Evolutionary conservation across 2,888 invertebrate genomes (phyloP).

Genomic region (Anorthoa munda): DNA sequence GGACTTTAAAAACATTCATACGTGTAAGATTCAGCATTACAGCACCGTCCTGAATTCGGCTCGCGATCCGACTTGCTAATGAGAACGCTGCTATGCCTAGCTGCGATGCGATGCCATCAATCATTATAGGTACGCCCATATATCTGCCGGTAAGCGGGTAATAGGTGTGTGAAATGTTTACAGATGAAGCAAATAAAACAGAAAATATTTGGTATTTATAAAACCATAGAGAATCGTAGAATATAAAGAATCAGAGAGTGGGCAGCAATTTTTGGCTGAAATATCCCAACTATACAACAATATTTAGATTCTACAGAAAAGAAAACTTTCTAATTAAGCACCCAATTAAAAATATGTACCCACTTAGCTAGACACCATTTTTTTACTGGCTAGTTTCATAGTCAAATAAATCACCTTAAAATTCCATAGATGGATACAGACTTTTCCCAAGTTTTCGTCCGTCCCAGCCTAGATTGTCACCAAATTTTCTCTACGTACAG

Average conservation of each 20-base stretch:
- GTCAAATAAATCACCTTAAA: neutral
- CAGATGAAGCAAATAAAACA: neutral
- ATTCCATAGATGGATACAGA: neutral
- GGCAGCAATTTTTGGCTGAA: too few species aligned
- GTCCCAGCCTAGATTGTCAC: neutral
- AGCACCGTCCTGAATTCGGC: constrained; percentile 36
- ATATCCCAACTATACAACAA: too few species aligned
- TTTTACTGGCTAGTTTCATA: too few species aligned
- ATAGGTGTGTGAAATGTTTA: constrained; percentile 21
- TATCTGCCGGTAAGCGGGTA: constrained; percentile 44
- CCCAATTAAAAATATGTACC: too few species aligned
- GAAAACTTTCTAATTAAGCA: too few species aligned
- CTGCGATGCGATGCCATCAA: constrained; percentile 61
- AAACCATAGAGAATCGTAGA: too few species aligned
- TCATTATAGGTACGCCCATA: constrained; percentile 62
- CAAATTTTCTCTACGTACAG: neutral
- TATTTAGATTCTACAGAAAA: neutral
- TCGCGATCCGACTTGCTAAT: constrained; percentile 71
- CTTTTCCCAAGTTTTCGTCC: neutral
- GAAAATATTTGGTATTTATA: too few species aligned
- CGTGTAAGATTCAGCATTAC: constrained; percentile 50
- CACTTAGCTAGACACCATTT: too few species aligned
- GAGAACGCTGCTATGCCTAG: constrained; percentile 59
- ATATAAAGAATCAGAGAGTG: too few species aligned
- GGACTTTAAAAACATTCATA: constrained; percentile 13